A percentile compares a stretch with the other conserved stretches of the same genome.
Conservation (phyloP, 2,113 vertebrate genomes). For the Dipodomys spectabilis region DNA sequence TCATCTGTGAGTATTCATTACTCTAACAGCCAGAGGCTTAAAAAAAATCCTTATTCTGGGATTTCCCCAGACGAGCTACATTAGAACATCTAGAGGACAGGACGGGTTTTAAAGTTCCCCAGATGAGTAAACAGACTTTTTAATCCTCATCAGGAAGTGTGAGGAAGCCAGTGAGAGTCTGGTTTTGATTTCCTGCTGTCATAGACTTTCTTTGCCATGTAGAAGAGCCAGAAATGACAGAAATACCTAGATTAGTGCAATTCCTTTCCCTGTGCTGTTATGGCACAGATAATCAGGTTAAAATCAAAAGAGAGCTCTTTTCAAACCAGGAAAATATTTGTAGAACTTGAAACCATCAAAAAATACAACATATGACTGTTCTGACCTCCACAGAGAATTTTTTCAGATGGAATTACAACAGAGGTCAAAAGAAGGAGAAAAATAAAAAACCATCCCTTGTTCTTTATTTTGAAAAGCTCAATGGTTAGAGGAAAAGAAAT, state of each 20-base stretch:
- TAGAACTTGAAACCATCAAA: conserved; percentile 19
- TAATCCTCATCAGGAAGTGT: background rate
- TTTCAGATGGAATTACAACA: conserved; percentile 15
- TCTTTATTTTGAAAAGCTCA: conserved; percentile 13
- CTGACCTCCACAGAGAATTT: conserved; percentile 3
- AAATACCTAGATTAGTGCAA: conserved; percentile 8
- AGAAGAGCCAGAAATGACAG: background rate
- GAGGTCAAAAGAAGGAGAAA: conserved; percentile 11
- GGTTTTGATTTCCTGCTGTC: background rate
- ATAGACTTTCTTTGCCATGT: background rate
- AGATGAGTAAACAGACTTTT: background rate
- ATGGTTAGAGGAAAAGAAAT: conserved; percentile 13
- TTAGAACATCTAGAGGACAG: background rate
- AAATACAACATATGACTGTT: background rate
- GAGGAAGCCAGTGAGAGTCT: background rate
- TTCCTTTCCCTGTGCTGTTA: conserved; percentile 62
- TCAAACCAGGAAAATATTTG: background rate
- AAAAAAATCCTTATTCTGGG: background rate
- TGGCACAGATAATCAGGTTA: conserved; percentile 52
- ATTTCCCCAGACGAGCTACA: background rate
- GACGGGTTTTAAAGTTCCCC: background rate
- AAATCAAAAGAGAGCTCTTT: conserved; percentile 21
- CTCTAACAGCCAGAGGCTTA: background rate
- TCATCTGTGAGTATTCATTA: background rate
- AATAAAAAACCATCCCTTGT: background rate